Evolutionary conservation across 2,797 vertebrate genomes (phyloP).

Genomic region (Malacoctenus gilli): DNA sequence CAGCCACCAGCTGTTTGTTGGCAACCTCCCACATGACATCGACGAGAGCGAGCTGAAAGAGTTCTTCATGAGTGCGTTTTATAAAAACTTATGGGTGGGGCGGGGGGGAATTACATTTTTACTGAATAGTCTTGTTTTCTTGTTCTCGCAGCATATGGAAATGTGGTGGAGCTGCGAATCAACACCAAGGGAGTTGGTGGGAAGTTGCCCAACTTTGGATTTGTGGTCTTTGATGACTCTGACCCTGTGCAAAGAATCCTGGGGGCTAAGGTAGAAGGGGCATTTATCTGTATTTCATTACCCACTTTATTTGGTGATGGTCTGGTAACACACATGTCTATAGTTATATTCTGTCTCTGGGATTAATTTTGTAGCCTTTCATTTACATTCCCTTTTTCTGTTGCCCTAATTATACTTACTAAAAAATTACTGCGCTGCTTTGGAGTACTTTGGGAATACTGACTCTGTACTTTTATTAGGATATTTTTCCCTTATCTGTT

Average conservation of each 20-base stretch:
- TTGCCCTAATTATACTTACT: too few species aligned
- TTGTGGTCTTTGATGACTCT: slow-evolving; percentile 96
- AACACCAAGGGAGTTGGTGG: slow-evolving; percentile 97
- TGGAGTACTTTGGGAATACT: too few species aligned
- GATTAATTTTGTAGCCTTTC: too few species aligned
- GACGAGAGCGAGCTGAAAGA: slow-evolving; percentile 98
- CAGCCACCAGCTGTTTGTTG: slow-evolving; percentile 98
- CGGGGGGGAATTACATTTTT: not conserved
- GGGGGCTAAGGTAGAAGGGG: slow-evolving; percentile 91
- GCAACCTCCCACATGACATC: slow-evolving; percentile 98
- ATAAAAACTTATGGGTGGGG: not conserved
- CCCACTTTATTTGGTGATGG: slow-evolving; percentile 67
- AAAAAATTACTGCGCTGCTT: too few species aligned
- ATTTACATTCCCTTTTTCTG: too few species aligned
- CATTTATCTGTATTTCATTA: slow-evolving; percentile 73
- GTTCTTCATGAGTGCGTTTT: slow-evolving; percentile 96
- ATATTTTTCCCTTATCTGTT: too few species aligned
- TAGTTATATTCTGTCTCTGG: not conserved
- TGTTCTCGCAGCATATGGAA: slow-evolving; percentile 88
- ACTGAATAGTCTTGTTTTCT: not conserved
- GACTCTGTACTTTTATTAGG: too few species aligned
- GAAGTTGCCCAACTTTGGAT: slow-evolving; percentile 98
- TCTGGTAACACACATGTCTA: slow-evolving; percentile 48
- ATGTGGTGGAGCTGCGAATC: slow-evolving; percentile 95
- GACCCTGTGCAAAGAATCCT: slow-evolving; percentile 96